phyloP scores from a whole-genome alignment of 1,140 invertebrate genomes.

The Neodiprion virginianus region DNA sequence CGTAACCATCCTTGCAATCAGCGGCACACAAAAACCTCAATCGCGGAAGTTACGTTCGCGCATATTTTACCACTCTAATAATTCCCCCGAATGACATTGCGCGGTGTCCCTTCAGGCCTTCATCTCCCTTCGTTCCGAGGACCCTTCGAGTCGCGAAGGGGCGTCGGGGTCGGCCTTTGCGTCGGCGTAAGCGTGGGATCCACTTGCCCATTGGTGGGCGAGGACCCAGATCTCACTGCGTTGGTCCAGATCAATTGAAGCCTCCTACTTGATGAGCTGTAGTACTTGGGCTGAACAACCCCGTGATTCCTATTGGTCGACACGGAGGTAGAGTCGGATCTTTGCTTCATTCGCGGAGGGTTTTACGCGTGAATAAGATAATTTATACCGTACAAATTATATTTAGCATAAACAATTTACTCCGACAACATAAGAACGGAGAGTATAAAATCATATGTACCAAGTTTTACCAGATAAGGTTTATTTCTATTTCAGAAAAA shows the following conservation, averaged over 20 bases:
- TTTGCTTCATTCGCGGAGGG: background rate
- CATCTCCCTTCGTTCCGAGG: background rate
- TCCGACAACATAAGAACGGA: no score
- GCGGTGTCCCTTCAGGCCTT: background rate
- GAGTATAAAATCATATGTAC: no score
- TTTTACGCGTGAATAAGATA: background rate
- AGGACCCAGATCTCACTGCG: background rate
- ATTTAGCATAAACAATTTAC: no score
- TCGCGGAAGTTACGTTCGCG: no score
- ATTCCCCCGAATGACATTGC: background rate
- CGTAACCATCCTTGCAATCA: no score
- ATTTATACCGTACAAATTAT: background rate
- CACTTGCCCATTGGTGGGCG: background rate
- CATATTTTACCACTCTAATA: no score
- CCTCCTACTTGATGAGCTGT: background rate
- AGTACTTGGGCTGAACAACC: background rate
- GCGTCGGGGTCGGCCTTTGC: background rate
- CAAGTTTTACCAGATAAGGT: background rate
- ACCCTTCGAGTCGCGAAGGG: background rate
- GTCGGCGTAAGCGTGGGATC: background rate
- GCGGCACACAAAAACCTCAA: no score
- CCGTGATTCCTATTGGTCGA: background rate
- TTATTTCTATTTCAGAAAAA: slow-evolving; percentile 1
- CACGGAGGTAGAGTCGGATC: no score
- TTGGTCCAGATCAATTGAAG: slow-evolving; percentile 5